Evolutionary conservation across 2,113 vertebrate species (phyloP).

Genomic region (Myanophis thanlyinensis): DNA sequence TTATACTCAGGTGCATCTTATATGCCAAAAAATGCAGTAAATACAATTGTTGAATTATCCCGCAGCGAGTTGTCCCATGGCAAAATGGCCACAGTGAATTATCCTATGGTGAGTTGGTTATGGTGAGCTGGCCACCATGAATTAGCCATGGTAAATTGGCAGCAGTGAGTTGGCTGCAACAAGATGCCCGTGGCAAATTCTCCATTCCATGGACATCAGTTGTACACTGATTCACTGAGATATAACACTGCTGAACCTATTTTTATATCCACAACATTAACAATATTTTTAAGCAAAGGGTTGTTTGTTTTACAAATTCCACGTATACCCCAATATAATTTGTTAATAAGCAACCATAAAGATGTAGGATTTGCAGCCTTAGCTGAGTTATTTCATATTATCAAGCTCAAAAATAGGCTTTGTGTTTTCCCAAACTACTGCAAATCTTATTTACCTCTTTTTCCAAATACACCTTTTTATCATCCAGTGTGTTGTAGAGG

Average conservation of each 20-base stretch:
- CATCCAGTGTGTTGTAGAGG: slow-evolving; percentile 95
- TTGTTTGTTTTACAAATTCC: background rate
- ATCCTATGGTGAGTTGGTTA: background rate
- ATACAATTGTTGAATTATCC: background rate
- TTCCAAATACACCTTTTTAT: slow-evolving; percentile 97
- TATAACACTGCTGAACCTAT: background rate
- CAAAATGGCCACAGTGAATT: background rate
- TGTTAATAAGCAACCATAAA: background rate
- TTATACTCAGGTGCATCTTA: too few species aligned
- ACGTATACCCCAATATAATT: background rate
- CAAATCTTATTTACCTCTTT: slow-evolving; percentile 84
- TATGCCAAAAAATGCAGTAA: too few species aligned
- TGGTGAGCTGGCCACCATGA: too few species aligned
- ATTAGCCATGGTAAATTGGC: too few species aligned
- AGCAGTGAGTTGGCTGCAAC: too few species aligned
- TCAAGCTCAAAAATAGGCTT: background rate
- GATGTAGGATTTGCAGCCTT: background rate
- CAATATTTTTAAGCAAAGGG: background rate
- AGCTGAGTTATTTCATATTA: background rate
- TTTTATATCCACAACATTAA: background rate
- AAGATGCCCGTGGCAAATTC: background rate
- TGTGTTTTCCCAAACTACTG: background rate
- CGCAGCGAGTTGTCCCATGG: background rate
- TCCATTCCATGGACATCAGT: background rate
- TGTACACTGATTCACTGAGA: background rate